These are phyloP conservation scores for Patella caerulea DNA, from an alignment of 2,888 invertebrate genomes.

Conservation along the genomic window DNA sequence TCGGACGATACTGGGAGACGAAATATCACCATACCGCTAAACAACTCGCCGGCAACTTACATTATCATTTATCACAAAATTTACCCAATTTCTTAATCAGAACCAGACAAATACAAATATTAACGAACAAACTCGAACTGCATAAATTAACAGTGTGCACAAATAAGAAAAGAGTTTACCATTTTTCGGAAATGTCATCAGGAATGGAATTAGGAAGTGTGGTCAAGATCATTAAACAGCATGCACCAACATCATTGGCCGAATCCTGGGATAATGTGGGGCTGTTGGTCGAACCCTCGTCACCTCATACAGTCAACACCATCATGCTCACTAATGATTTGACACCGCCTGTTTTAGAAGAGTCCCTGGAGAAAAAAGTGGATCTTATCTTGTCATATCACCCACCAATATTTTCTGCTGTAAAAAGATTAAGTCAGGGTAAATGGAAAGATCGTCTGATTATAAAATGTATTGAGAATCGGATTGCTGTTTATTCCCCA, in stretches of 20 bases:
- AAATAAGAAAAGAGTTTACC: too few species aligned
- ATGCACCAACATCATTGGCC: slow-evolving; percentile 73
- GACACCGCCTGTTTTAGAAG: slow-evolving; percentile 87
- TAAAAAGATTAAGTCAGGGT: slow-evolving; percentile 81
- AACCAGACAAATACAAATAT: too few species aligned
- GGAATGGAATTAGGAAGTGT: slow-evolving; percentile 47
- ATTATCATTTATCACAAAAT: too few species aligned
- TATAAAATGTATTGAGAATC: slow-evolving; percentile 83
- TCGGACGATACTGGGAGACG: too few species aligned
- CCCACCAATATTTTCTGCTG: slow-evolving; percentile 91
- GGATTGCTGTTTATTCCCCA: slow-evolving; percentile 92
- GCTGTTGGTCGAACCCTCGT: slow-evolving; percentile 84
- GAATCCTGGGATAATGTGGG: slow-evolving; percentile 97
- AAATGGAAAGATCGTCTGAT: slow-evolving; percentile 85
- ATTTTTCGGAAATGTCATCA: too few species aligned
- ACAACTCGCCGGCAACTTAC: too few species aligned
- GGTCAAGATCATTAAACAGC: slow-evolving; percentile 47
- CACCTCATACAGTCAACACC: slow-evolving; percentile 69
- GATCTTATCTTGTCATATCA: slow-evolving; percentile 93
- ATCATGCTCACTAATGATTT: slow-evolving; percentile 92
- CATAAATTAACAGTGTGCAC: too few species aligned
- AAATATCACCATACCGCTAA: too few species aligned
- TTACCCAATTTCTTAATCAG: too few species aligned
- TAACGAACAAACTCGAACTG: too few species aligned
- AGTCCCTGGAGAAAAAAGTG: slow-evolving; percentile 78